phyloP scores from a whole-genome alignment of 2,888 invertebrate species.

The Nephrocerus scutellatus region DNA sequence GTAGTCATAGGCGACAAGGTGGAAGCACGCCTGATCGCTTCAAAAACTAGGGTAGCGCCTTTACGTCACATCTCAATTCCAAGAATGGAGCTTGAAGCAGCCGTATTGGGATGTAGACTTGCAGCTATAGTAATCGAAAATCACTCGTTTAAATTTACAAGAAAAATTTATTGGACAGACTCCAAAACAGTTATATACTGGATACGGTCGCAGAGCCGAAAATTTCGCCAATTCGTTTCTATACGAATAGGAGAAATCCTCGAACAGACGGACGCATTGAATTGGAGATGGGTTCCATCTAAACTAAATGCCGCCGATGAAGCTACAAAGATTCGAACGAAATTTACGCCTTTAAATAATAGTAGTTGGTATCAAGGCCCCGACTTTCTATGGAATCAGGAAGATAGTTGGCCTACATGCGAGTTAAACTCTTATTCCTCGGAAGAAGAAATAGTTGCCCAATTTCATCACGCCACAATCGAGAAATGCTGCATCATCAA shows the following conservation, averaged over 20 bases:
- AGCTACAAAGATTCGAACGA: conserved; percentile 18
- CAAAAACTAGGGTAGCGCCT: conserved; percentile 26
- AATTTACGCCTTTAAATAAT: background rate
- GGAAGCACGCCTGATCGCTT: conserved; percentile 17
- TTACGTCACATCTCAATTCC: conserved; percentile 23
- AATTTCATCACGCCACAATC: no score
- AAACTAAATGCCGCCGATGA: conserved; percentile 21
- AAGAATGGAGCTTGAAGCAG: conserved; percentile 24
- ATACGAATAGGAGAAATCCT: conserved; percentile 20
- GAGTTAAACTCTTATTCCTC: background rate
- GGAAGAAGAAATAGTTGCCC: no score
- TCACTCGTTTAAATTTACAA: conserved; percentile 15
- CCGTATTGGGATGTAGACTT: conserved; percentile 22
- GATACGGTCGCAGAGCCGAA: conserved; percentile 24
- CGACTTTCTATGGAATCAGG: conserved; percentile 12
- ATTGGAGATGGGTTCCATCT: conserved; percentile 16
- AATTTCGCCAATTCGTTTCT: conserved; percentile 21
- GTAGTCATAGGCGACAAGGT: conserved; percentile 3
- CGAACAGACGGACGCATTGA: conserved; percentile 13
- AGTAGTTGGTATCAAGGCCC: conserved; percentile 18
- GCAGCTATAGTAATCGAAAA: conserved; percentile 13
- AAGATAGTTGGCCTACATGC: conserved; percentile 6
- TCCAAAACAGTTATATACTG: conserved; percentile 27
- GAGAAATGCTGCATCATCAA: background rate
- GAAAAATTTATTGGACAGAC: conserved; percentile 26